Conservation (phyloP, 2,797 vertebrate genomes). For the Sebastes cheni region DNA sequence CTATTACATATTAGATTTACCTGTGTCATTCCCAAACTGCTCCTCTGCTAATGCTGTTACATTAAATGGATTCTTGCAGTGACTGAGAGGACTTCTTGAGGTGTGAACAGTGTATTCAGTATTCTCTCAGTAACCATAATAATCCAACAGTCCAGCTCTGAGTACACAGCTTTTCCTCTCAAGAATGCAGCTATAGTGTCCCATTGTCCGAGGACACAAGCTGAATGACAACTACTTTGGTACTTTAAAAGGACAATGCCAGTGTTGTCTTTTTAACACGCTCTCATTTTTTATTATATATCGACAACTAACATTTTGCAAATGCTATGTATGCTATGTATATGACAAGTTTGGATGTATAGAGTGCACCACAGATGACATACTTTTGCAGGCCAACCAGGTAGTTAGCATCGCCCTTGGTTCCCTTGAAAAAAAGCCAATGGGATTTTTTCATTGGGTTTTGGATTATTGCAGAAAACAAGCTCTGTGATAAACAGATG, state of each 20-base stretch:
- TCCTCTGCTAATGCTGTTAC: background rate
- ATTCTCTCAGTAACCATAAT: constrained; percentile 33
- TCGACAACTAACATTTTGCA: background rate
- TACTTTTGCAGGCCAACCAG: no score
- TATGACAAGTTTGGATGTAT: background rate
- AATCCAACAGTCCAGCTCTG: constrained; percentile 23
- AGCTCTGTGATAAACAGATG: no score
- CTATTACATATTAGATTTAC: background rate
- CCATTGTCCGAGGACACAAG: constrained; percentile 46
- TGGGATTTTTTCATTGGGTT: no score
- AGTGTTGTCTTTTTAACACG: background rate
- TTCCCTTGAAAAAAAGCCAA: no score
- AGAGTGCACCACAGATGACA: no score
- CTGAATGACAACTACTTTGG: constrained; percentile 42
- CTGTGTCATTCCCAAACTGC: background rate
- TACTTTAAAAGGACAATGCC: constrained; percentile 16
- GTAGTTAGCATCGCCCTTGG: no score
- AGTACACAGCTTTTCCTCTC: constrained; percentile 32
- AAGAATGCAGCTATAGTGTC: constrained; percentile 57
- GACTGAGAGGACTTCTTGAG: constrained; percentile 20
- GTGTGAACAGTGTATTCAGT: constrained; percentile 50
- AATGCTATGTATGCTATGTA: background rate
- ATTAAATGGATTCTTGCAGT: constrained; percentile 11
- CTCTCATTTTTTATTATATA: background rate
- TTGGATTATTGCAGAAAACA: no score